Evolutionary conservation across 2,113 vertebrate genomes (phyloP).

Genomic region (Carollia perspicillata): DNA sequence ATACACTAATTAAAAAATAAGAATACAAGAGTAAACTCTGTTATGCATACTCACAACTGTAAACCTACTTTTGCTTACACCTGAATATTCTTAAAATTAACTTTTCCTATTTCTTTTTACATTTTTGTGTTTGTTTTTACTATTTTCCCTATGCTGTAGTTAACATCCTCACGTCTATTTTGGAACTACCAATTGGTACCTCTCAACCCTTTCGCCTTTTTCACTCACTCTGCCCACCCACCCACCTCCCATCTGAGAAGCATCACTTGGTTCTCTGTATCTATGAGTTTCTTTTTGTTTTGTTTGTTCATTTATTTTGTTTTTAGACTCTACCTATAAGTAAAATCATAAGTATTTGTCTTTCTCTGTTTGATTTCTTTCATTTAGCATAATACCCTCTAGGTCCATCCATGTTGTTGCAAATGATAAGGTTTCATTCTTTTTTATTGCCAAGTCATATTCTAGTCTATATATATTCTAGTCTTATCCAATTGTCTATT

Average conservation of each 20-base stretch:
- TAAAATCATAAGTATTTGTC: background rate
- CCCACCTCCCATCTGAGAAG: background rate
- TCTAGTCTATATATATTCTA: background rate
- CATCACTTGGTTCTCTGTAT: background rate
- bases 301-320: background rate
- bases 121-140: background rate
- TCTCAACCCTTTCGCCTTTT: background rate
- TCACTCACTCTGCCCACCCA: background rate
- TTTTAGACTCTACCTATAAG: background rate
- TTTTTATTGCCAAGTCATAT: background rate
- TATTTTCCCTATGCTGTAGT: background rate
- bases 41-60: background rate
- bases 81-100: conserved; percentile 27
- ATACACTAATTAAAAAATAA: background rate
- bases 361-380: background rate
- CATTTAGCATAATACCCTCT: background rate
- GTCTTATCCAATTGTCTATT: background rate
- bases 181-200: background rate
- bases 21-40: background rate
- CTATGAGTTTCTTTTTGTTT: background rate
- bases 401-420: background rate
- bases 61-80: background rate
- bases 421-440: background rate
- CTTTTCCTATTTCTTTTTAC: background rate
- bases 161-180: background rate